phyloP scores from a whole-genome alignment of 2,113 vertebrate genomes.

The Ibidorhyncha struthersii region DNA sequence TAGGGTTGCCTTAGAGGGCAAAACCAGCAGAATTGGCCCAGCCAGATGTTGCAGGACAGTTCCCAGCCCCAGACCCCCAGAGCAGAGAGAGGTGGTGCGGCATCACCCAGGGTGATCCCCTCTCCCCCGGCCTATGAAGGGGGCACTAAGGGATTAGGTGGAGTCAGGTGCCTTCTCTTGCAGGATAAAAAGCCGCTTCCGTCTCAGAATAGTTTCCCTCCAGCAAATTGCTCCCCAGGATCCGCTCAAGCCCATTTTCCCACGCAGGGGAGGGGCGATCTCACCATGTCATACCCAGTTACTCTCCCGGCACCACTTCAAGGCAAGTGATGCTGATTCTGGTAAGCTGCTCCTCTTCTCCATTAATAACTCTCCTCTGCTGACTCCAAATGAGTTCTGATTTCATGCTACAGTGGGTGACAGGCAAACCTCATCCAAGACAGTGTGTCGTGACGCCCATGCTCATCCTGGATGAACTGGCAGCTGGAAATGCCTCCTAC shows the following conservation, averaged over 20 bases:
- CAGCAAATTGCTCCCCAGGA: not conserved
- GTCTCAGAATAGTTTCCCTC: not conserved
- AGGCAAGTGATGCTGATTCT: not conserved
- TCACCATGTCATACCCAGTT: rapidly evolving
- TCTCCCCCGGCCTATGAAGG: not conserved
- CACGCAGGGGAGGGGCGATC: rapidly evolving
- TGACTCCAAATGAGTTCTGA: not conserved
- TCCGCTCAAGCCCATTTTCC: not conserved
- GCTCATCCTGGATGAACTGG: not conserved
- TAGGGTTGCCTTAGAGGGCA: not conserved
- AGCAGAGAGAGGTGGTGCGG: not conserved
- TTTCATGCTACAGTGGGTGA: not conserved
- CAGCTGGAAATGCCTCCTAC: not conserved
- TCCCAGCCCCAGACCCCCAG: not conserved
- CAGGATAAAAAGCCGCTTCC: not conserved
- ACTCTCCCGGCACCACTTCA: not conserved
- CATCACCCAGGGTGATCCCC: no score
- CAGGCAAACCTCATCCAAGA: not conserved
- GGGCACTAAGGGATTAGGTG: no score
- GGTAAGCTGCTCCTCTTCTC: not conserved
- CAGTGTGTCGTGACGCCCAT: rapidly evolving
- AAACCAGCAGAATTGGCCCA: rapidly evolving
- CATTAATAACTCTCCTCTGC: not conserved
- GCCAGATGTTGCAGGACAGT: rapidly evolving
- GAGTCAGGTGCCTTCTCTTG: not conserved